Percentiles rank a stretch among this genome's conserved stretches.
These are phyloP conservation scores for Synergus japonicus DNA, from an alignment of 2,888 invertebrate species.

Conservation along the genomic window DNA sequence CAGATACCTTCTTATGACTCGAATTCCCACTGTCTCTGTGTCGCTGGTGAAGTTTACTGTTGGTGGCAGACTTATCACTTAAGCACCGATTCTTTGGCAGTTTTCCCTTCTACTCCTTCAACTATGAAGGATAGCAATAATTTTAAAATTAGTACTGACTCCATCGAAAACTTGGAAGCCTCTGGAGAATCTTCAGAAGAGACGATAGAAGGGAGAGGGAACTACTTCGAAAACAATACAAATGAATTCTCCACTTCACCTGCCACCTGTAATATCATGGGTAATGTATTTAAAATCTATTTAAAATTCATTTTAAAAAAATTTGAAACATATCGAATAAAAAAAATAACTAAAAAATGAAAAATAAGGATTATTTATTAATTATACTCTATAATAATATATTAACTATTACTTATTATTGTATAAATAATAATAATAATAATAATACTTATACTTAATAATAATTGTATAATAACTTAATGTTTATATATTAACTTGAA, in stretches of 20 bases:
- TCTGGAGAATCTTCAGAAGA: slow-evolving; percentile 55
- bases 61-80: slow-evolving; percentile 70
- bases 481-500: too few relatives aligned
- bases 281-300: slow-evolving; percentile 54
- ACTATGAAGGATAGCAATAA: slow-evolving; percentile 47
- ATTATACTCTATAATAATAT: too few relatives aligned
- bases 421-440: too few relatives aligned
- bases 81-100: slow-evolving; percentile 51
- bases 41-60: slow-evolving; percentile 73
- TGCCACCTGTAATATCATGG: slow-evolving; percentile 68
- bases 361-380: too few relatives aligned
- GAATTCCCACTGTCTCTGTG: slow-evolving; percentile 73
- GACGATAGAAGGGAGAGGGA: slow-evolving; percentile 52
- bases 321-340: too few relatives aligned
- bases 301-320: too few relatives aligned
- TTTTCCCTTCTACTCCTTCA: slow-evolving; percentile 43
- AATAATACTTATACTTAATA: too few relatives aligned
- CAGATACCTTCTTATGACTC: slow-evolving; percentile 71
- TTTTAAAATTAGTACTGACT: slow-evolving; percentile 57
- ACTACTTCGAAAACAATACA: slow-evolving; percentile 55
- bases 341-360: too few relatives aligned
- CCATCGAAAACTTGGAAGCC: slow-evolving; percentile 52
- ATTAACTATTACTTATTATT: too few relatives aligned
- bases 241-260: slow-evolving; percentile 58
- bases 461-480: too few relatives aligned